Conservation (phyloP, 2,888 invertebrate species). For the Meganola albula region DNA sequence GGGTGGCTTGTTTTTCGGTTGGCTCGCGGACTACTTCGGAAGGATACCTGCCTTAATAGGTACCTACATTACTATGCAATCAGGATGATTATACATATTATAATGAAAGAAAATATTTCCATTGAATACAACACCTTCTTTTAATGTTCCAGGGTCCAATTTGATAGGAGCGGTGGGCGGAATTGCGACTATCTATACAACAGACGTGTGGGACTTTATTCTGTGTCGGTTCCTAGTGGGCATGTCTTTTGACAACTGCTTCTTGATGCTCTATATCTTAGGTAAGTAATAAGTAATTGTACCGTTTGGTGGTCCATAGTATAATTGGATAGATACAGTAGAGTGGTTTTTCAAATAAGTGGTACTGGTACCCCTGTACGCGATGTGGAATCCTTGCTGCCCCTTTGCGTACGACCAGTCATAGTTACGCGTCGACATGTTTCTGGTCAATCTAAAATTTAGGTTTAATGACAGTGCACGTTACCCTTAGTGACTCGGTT, state of each 20-base stretch:
- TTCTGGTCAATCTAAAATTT: no score
- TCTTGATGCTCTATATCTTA: slow-evolving; percentile 93
- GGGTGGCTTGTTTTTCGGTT: slow-evolving; percentile 62
- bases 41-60: slow-evolving; percentile 66
- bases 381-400: no score
- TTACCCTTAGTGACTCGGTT: no score
- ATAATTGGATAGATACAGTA: no score
- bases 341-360: no score
- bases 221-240: slow-evolving; percentile 89
- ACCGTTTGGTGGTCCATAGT: no score
- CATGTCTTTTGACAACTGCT: slow-evolving; percentile 91
- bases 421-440: no score
- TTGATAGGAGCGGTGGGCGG: slow-evolving; percentile 82
- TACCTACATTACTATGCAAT: slow-evolving; percentile 31
- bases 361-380: background rate
- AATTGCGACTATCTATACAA: slow-evolving; percentile 83
- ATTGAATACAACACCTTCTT: background rate
- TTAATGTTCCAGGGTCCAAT: slow-evolving; percentile 77
- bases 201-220: slow-evolving; percentile 85
- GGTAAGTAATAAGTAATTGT: slow-evolving; percentile 76
- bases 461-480: no score
- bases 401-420: no score
- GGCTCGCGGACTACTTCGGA: slow-evolving; percentile 63
- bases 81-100: background rate
- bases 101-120: background rate